Conservation (phyloP, 2,113 vertebrate species). For the Callocephalon fimbriatum region DNA sequence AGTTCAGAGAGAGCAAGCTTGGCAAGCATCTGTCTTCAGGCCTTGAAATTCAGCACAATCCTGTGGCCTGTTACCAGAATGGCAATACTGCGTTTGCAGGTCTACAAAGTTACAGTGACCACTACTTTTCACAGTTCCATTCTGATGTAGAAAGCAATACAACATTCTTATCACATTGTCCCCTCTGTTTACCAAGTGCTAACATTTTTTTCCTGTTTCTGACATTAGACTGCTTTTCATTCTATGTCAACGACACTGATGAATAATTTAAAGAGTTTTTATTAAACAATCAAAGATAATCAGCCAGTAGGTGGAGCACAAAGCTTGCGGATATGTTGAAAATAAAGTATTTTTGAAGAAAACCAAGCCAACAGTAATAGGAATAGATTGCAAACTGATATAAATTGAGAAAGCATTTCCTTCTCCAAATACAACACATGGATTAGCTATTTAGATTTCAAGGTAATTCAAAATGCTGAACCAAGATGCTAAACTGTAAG, state of each 20-base stretch:
- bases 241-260: not conserved
- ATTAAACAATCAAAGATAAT: not conserved
- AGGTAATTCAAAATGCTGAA: not conserved
- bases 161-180: not conserved
- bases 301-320: slow-evolving; percentile 60
- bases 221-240: not conserved
- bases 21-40: not conserved
- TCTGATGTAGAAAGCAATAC: not conserved
- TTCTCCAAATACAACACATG: not conserved
- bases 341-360: not conserved
- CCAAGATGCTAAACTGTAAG: not conserved
- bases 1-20: not conserved
- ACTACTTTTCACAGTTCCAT: not conserved
- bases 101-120: not conserved
- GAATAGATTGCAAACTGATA: not conserved
- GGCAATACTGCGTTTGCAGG: not conserved
- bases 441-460: not conserved
- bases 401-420: not conserved
- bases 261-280: not conserved
- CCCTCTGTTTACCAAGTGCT: not conserved
- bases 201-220: not conserved
- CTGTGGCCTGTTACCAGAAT: not conserved
- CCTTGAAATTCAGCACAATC: not conserved
- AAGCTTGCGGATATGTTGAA: not conserved
- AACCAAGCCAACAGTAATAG: not conserved